Percentiles rank a stretch among this genome's conserved stretches.
Evolutionary conservation across 1,140 invertebrate species (phyloP).

Genomic region (Planococcus citri): DNA sequence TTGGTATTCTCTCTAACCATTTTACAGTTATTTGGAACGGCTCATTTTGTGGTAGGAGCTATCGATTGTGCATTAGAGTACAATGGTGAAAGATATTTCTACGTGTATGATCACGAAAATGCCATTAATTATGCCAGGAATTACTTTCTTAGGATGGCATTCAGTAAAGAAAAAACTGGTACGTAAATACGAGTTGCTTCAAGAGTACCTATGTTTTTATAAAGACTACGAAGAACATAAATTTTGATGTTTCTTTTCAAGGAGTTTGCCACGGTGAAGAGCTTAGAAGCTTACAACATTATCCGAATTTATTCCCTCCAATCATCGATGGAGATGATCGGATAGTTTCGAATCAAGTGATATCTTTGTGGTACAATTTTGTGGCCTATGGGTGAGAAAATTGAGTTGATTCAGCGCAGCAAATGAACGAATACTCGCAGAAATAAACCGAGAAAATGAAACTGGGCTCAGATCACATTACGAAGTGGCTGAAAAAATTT

Average conservation of each 20-base stretch:
- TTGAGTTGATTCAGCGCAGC: no score
- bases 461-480: no score
- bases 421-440: no score
- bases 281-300: conserved; percentile 7
- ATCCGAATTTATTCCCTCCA: not conserved
- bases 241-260: not conserved
- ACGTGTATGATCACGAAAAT: not conserved
- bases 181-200: not conserved
- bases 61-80: not conserved
- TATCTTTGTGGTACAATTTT: conserved; percentile 11
- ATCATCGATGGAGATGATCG: not conserved
- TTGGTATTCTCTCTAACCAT: no score
- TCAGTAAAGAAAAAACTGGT: not conserved
- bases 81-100: not conserved
- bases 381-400: not conserved
- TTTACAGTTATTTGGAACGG: not conserved
- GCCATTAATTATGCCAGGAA: not conserved
- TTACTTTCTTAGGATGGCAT: not conserved
- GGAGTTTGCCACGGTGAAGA: conserved; percentile 7
- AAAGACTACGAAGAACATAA: not conserved
- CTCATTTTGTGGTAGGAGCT: not conserved
- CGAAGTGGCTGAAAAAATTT: no score
- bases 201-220: not conserved
- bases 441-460: not conserved
- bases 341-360: not conserved